Conservation (phyloP, 2,113 vertebrate species). For the Actenoides lindsayi region DNA sequence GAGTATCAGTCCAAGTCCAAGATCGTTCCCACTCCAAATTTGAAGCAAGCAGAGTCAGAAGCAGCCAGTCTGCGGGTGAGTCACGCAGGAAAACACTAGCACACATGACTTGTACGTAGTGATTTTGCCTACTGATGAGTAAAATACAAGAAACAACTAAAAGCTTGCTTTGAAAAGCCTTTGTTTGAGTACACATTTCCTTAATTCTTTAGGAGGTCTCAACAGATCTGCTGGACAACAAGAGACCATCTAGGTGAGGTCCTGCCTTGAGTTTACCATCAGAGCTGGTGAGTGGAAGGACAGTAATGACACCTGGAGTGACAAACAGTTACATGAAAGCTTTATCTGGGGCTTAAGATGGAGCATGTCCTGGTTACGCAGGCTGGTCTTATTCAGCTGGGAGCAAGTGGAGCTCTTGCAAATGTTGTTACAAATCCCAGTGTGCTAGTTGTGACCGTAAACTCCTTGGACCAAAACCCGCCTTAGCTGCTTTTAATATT, state of each 20-base stretch:
- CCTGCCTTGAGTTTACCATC: background rate
- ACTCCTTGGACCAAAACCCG: background rate
- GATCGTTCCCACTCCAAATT: background rate
- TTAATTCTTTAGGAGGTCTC: background rate
- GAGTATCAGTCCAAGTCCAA: background rate
- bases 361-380: background rate
- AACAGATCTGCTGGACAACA: background rate
- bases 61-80: background rate
- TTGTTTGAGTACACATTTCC: background rate
- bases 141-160: background rate
- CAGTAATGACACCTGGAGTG: too few relatives aligned
- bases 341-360: background rate
- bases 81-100: background rate
- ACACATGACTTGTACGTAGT: background rate
- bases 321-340: fast-evolving
- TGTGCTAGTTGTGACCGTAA: background rate
- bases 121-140: background rate
- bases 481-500: background rate
- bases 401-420: background rate
- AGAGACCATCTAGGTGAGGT: background rate
- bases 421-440: background rate
- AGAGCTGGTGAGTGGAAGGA: background rate
- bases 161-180: background rate
- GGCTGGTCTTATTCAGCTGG: background rate
- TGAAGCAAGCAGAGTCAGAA: background rate